Base-by-base conservation (phyloP, 2,113 vertebrate genomes). In the Poecilia latipinna region DNA sequence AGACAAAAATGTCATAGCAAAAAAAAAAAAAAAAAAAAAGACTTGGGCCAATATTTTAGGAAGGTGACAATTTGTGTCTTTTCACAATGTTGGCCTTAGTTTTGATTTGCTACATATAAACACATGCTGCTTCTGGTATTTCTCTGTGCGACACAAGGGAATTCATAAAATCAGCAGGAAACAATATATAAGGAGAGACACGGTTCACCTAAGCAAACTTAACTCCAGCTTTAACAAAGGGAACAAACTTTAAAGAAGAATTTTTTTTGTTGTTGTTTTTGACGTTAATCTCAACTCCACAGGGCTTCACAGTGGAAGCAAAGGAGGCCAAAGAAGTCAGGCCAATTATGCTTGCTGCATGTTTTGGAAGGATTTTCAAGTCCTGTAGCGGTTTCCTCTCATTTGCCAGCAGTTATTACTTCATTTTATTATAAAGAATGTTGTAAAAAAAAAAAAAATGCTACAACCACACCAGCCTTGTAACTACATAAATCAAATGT, bases 281-380 rank as follows among this genome's bases (percentile, higher is more conserved):
- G 81, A 88, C 80, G 80, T 84, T 88, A 81, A 87, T 91, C 83
- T 71, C 77, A 79, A 77, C 89, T 86, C 82, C 6, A 12, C 77
- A 48, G 80, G 82, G 83, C 70, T 74, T 81, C 60, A 37, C 2
- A 28, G 29, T 8, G 22, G 77, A 77, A 71, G 62, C 33, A 83
- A 80, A 87, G 84, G 65, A 72, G 77, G 61, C 61, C 70, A 75
- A 26, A 19, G 37, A 74, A 71, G 82, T 68, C 64, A 66, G 67
- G 60, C 24, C 61, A 68, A 65, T 63, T 75, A 39, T 70, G 60
- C 71, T 68, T 37, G 12, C 54, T 13, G 39, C 64, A 83, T 78
- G 48, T 72, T 86, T 72, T 61, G 26, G 54, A 63, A 72, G 19
- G 62, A 82, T 72, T 12, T 54, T 73, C 83, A 74, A 31, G 77